These are phyloP conservation scores for Lagocephalus sceleratus DNA, from an alignment of 2,797 vertebrate genomes.

Conservation along the genomic window DNA sequence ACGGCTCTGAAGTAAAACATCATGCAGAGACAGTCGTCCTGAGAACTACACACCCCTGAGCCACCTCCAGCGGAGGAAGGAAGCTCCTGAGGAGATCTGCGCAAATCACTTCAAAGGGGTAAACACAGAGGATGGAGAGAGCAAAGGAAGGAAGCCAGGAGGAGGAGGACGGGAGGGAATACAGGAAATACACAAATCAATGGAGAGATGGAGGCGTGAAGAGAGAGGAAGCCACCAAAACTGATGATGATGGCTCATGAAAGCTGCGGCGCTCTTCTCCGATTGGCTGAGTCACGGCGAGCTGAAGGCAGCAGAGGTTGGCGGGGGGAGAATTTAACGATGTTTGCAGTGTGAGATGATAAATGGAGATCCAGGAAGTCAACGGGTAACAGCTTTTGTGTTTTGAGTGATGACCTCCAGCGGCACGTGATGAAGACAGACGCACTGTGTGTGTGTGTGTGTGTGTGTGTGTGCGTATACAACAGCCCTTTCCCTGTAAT, in stretches of 20 bases:
- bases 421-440: too few species aligned
- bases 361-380: too few species aligned
- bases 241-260: conserved; percentile 19
- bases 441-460: too few species aligned
- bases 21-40: too few species aligned
- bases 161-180: conserved; percentile 23
- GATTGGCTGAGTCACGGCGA: conserved; percentile 33
- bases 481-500: too few species aligned
- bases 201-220: conserved; percentile 14
- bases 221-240: conserved; percentile 13
- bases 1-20: too few species aligned
- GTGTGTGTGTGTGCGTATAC: too few species aligned
- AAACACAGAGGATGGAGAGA: conserved; percentile 28
- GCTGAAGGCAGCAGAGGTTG: conserved; percentile 40
- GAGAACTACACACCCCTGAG: conserved; percentile 15
- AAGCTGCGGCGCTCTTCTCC: conserved; percentile 5
- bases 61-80: conserved; percentile 39
- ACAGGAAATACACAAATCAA: conserved; percentile 22
- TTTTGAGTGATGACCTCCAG: too few species aligned
- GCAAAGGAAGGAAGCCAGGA: conserved; percentile 18
- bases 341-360: too few species aligned
- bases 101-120: conserved; percentile 48
- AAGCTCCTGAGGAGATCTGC: conserved; percentile 21
- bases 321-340: not conserved
- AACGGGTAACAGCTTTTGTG: too few species aligned